Evolutionary conservation across 92 coral and sea anemone genomes (phyloP).

Genomic region (Heteractis magnifica): DNA sequence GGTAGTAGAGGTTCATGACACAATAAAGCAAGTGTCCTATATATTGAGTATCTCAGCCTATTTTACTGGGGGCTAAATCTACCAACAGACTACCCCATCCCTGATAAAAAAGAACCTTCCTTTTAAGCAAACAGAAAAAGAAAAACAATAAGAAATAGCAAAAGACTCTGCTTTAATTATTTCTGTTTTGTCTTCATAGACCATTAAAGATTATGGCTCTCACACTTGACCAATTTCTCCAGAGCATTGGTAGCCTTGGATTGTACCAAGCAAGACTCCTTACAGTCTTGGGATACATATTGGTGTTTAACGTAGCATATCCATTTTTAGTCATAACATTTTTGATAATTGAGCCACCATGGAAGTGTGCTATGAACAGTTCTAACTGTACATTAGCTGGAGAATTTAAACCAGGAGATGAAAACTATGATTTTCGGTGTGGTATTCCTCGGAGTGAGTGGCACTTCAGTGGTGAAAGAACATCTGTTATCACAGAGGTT

Average conservation of each 20-base stretch:
- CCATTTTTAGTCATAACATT: conserved; percentile 73
- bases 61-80: too few relatives aligned
- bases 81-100: too few relatives aligned
- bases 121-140: too few relatives aligned
- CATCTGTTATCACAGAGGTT: conserved; percentile 79
- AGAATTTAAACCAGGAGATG: conserved; percentile 46
- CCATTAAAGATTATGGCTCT: conserved; percentile 32
- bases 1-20: too few relatives aligned
- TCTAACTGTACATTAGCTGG: conserved; percentile 54
- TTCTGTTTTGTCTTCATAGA: not conserved
- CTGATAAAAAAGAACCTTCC: too few relatives aligned
- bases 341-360: conserved; percentile 73
- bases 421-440: conserved; percentile 64
- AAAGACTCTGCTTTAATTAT: not conserved
- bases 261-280: conserved; percentile 63
- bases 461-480: conserved; percentile 67
- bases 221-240: conserved; percentile 61
- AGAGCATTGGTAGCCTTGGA: conserved; percentile 71
- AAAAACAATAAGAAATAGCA: too few relatives aligned
- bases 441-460: conserved; percentile 69
- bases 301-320: conserved; percentile 59
- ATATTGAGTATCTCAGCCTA: too few relatives aligned
- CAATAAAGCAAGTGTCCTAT: too few relatives aligned
- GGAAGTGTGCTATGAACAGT: conserved; percentile 74
- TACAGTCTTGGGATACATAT: conserved; percentile 39